These are phyloP conservation scores for Glyphotaelius pellucidus DNA, from an alignment of 2,888 invertebrate genomes.

Conservation along the genomic window DNA sequence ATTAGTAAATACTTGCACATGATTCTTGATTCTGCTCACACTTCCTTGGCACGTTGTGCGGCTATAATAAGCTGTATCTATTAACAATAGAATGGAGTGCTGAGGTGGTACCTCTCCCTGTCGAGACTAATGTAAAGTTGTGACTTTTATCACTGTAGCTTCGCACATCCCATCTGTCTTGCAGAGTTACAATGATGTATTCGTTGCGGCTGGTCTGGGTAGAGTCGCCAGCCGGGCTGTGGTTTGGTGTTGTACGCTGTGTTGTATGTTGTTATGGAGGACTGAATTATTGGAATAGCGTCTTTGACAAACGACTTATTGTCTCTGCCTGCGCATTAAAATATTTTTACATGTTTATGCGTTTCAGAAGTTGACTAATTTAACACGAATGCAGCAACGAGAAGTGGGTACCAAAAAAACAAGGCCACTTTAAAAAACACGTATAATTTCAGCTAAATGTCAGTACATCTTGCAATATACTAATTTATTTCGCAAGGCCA, in stretches of 20 bases:
- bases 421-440: background rate
- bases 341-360: constrained; percentile 35
- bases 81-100: constrained; percentile 23
- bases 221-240: constrained; percentile 10
- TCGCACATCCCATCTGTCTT: constrained; percentile 51
- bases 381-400: background rate
- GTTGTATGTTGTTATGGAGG: constrained; percentile 19
- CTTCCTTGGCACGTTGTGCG: background rate
- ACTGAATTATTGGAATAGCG: constrained; percentile 50
- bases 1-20: background rate
- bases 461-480: background rate
- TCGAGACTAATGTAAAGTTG: constrained; percentile 35
- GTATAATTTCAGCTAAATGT: background rate
- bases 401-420: background rate
- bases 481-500: background rate
- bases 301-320: constrained; percentile 50
- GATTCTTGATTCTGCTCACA: background rate
- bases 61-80: background rate
- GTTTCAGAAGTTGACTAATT: constrained; percentile 44
- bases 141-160: constrained; percentile 54
- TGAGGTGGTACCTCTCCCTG: background rate
- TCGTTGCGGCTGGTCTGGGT: constrained; percentile 32
- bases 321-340: constrained; percentile 38
- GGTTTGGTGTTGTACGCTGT: background rate
- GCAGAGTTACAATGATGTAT: constrained; percentile 51